These are phyloP conservation scores for Falco punctatus DNA, from an alignment of 2,113 vertebrate genomes.

Conservation along the genomic window DNA sequence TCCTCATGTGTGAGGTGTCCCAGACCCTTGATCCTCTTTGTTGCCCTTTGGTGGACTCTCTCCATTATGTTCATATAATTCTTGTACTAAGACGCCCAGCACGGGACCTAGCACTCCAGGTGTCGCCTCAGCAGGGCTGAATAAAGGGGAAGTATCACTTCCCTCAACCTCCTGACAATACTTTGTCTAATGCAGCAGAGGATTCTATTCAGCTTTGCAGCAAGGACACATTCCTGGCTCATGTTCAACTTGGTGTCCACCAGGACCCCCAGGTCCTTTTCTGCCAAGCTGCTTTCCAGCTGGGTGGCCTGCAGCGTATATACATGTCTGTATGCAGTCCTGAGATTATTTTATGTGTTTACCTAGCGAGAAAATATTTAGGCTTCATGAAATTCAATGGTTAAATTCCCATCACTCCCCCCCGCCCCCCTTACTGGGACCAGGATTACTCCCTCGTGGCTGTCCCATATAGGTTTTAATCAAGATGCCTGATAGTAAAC, in stretches of 20 bases:
- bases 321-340: background rate
- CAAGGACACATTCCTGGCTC: background rate
- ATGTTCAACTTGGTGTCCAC: background rate
- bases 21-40: background rate
- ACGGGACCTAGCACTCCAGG: background rate
- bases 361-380: background rate
- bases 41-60: rapidly evolving
- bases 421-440: background rate
- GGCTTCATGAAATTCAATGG: background rate
- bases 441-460: background rate
- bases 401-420: background rate
- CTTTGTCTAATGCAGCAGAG: background rate
- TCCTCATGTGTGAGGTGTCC: background rate
- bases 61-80: background rate
- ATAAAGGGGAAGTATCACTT: background rate
- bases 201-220: background rate
- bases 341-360: background rate
- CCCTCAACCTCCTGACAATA: background rate
- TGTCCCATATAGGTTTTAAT: background rate
- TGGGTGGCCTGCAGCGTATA: background rate
- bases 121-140: background rate
- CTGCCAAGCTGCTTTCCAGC: background rate
- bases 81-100: background rate
- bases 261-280: background rate
- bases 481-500: background rate